Conservation (phyloP, 1,140 invertebrate species). For the Trigoniulus corallinus region DNA sequence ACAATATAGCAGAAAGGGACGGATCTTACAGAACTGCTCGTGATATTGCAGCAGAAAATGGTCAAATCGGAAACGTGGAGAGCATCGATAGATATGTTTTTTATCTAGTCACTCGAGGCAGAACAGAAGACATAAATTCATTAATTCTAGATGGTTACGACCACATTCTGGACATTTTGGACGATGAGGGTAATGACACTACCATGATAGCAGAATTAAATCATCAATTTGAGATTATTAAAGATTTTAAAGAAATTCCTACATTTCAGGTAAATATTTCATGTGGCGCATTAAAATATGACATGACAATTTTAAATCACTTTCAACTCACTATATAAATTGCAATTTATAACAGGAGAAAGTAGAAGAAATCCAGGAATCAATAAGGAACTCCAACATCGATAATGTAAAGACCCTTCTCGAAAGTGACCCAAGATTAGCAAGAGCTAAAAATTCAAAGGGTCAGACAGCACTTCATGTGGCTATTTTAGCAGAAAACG, state of each 20-base stretch:
- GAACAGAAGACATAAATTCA: slow-evolving; percentile 37
- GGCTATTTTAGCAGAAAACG: slow-evolving; percentile 59
- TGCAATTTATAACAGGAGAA: slow-evolving; percentile 34
- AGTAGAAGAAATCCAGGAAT: slow-evolving; percentile 54
- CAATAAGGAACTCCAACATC: slow-evolving; percentile 46
- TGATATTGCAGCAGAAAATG: slow-evolving; percentile 62
- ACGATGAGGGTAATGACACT: slow-evolving; percentile 41
- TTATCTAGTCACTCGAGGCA: slow-evolving; percentile 54
- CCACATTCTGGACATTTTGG: slow-evolving; percentile 56
- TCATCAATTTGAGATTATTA: slow-evolving; percentile 39
- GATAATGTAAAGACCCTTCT: slow-evolving; percentile 39
- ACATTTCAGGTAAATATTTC: slow-evolving; percentile 45
- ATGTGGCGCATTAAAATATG: background rate
- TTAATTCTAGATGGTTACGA: slow-evolving; percentile 69
- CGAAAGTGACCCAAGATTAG: slow-evolving; percentile 34
- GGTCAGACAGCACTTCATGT: slow-evolving; percentile 56
- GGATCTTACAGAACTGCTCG: slow-evolving; percentile 65
- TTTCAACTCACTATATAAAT: background rate
- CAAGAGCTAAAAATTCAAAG: slow-evolving; percentile 49
- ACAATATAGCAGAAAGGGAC: slow-evolving; percentile 53
- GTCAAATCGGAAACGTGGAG: slow-evolving; percentile 57
- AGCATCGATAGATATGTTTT: slow-evolving; percentile 66
- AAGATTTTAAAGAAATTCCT: slow-evolving; percentile 43
- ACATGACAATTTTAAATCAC: background rate
- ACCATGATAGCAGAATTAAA: slow-evolving; percentile 45